Evolutionary conservation across 92 coral and sea anemone species (phyloP).

Genomic region (Porites lobata): DNA sequence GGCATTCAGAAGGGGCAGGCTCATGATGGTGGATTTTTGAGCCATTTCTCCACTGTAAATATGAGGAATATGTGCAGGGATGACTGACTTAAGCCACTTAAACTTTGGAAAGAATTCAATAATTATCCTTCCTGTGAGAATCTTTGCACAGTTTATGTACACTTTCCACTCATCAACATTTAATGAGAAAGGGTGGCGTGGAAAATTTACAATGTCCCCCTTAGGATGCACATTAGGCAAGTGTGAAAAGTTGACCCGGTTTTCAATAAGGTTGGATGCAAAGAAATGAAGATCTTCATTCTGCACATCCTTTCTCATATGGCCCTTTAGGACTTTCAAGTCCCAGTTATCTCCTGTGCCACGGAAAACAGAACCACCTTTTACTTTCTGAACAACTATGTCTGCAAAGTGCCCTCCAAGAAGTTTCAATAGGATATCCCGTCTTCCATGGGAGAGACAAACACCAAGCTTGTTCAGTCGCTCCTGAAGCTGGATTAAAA

Average conservation of each 20-base stretch:
- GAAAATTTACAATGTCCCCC: slow-evolving; percentile 47
- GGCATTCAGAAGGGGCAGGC: slow-evolving; percentile 66
- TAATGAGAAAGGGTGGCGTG: slow-evolving; percentile 46
- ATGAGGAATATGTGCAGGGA: slow-evolving; percentile 63
- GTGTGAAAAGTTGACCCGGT: slow-evolving; percentile 59
- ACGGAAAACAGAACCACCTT: slow-evolving; percentile 20
- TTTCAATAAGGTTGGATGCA: slow-evolving; percentile 71
- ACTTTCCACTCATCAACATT: slow-evolving; percentile 53
- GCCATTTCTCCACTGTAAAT: slow-evolving; percentile 71
- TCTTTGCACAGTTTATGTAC: slow-evolving; percentile 62
- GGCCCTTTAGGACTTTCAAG: slow-evolving; percentile 44
- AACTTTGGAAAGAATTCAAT: slow-evolving; percentile 67
- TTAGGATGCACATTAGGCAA: slow-evolving; percentile 60
- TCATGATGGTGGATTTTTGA: slow-evolving; percentile 64
- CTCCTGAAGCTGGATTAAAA: slow-evolving; percentile 51
- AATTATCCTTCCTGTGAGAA: slow-evolving; percentile 50
- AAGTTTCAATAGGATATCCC: slow-evolving; percentile 43
- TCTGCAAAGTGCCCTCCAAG: slow-evolving; percentile 75
- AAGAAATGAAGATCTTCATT: slow-evolving; percentile 73
- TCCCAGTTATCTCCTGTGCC: slow-evolving; percentile 75
- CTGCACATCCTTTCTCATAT: slow-evolving; percentile 68
- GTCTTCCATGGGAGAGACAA: slow-evolving; percentile 42
- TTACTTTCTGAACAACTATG: slow-evolving; percentile 28
- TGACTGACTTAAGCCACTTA: slow-evolving; percentile 51
- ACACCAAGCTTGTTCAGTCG: slow-evolving; percentile 73